These are phyloP conservation scores for Eustalomyia histrio DNA, from an alignment of 2,888 invertebrate genomes.

Conservation along the genomic window DNA sequence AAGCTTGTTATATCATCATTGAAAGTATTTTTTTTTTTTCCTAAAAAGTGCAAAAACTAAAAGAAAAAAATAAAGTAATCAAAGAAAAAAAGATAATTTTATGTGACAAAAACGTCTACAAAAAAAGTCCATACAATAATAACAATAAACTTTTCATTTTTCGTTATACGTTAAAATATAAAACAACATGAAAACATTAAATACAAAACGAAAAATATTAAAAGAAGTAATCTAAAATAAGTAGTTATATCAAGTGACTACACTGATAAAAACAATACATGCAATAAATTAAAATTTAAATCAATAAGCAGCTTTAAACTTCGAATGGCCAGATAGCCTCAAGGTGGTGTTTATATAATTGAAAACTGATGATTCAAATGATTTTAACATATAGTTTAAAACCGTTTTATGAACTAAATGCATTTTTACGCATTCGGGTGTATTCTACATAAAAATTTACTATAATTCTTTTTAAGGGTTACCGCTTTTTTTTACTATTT, in stretches of 20 bases:
- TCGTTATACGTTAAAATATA: conserved; percentile 15
- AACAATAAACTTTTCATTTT: conserved; percentile 11
- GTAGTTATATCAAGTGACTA: neutral
- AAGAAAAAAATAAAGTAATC: conserved; percentile 36
- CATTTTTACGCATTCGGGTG: too few relatives aligned
- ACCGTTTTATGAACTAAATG: too few relatives aligned
- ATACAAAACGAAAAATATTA: conserved; percentile 35
- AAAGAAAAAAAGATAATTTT: conserved; percentile 51
- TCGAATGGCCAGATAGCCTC: too few relatives aligned
- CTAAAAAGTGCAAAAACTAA: conserved; percentile 28
- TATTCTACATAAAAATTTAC: too few relatives aligned
- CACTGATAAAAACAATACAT: conserved; percentile 21
- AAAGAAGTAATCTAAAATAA: conserved; percentile 53
- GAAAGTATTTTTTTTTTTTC: conserved; percentile 20
- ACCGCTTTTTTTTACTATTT: too few relatives aligned
- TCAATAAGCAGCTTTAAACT: too few relatives aligned
- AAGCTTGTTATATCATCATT: conserved; percentile 41
- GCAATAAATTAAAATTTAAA: too few relatives aligned
- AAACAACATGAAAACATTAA: conserved; percentile 27
- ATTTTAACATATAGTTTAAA: too few relatives aligned
- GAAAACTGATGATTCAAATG: too few relatives aligned
- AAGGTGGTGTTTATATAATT: too few relatives aligned
- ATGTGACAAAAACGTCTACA: conserved; percentile 49
- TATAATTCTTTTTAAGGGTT: too few relatives aligned
- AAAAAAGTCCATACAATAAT: conserved; percentile 12